Evolutionary conservation across 1,140 invertebrate genomes (phyloP), one percentile per base, ranked within the genome.

Genomic region (Drosophila tristis): DNA sequence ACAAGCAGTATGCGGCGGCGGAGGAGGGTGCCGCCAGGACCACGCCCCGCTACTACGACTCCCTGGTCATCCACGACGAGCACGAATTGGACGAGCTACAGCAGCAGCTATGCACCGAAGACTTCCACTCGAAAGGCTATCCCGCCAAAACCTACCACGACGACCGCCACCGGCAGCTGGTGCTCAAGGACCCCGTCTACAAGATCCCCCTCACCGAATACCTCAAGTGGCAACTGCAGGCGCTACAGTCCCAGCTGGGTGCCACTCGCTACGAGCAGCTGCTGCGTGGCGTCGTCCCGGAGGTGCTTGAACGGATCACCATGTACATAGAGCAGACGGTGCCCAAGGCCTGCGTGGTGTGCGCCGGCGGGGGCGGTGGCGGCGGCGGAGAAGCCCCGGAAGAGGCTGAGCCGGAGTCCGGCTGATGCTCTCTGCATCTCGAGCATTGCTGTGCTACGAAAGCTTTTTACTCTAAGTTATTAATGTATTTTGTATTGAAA

Each of bases 101-200:
- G 77, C 73, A 80, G 54, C 65, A 64, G 44, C 44, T 89, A 20
- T 71, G 53, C 47, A 51, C 72, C 56, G 89, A 91, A 26, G 87
- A 91, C 62, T 86, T 77, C 20, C 80, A 91, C 43, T 78, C 82
- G 45, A 90, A 91, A 48, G 89, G 89, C 57, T 85, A 86, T 54
- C 89, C 92, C 53, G 82, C 85, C 16, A 90, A 91, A 48, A 91
- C 92, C 57, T 85, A 91, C 42, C 91, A 92, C 62, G 90, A 90
- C 48, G 90, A 94, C 65, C 92, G 95, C 59, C 93, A 93, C 61
- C 94, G 94, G 59, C 93, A 94, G 89, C 81, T 97, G 23, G 93
- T 93, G 26, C 86, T 94, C 6, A 92, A 93, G 25, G 96, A 97
- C 93, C 95, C 95, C 43, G 95, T 97, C 1, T 94, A 96, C 77